phyloP scores from a whole-genome alignment of 2,888 invertebrate species.

The Ligdia adustata region DNA sequence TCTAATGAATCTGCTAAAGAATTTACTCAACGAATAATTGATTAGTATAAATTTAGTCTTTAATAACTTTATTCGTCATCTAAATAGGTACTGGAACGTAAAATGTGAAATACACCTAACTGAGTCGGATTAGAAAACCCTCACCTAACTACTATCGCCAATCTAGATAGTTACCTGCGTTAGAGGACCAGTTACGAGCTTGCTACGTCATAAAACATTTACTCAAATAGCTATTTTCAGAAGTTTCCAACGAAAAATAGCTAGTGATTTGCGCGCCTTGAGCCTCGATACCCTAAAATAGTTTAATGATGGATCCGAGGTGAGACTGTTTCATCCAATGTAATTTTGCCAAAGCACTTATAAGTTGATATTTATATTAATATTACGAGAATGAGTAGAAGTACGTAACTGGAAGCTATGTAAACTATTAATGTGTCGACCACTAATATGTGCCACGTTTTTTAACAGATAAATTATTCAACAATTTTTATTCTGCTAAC shows the following conservation, averaged over 20 bases:
- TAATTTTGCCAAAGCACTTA: background rate
- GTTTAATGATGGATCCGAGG: slow-evolving; percentile 66
- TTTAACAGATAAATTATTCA: too few species aligned
- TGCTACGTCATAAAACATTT: slow-evolving; percentile 60
- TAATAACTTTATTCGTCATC: too few species aligned
- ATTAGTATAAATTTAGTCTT: too few species aligned
- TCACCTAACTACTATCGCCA: slow-evolving; percentile 24
- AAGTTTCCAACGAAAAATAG: slow-evolving; percentile 68
- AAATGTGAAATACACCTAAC: slow-evolving; percentile 4
- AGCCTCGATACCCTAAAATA: slow-evolving; percentile 60
- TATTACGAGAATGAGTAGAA: too few species aligned
- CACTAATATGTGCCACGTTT: too few species aligned
- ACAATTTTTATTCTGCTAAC: too few species aligned
- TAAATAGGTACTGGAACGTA: background rate
- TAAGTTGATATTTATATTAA: too few species aligned
- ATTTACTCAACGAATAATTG: too few species aligned
- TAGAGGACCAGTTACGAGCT: slow-evolving; percentile 32
- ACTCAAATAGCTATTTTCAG: slow-evolving; percentile 66
- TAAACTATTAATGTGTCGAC: too few species aligned
- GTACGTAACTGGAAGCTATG: too few species aligned
- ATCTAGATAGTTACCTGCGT: slow-evolving; percentile 24
- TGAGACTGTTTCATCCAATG: slow-evolving; percentile 30
- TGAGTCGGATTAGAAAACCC: slow-evolving; percentile 17
- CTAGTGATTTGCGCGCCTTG: slow-evolving; percentile 68
- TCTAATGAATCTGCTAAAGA: too few species aligned